Evolutionary conservation across 2,113 vertebrate species (phyloP).

Genomic region (Daboia siamensis): DNA sequence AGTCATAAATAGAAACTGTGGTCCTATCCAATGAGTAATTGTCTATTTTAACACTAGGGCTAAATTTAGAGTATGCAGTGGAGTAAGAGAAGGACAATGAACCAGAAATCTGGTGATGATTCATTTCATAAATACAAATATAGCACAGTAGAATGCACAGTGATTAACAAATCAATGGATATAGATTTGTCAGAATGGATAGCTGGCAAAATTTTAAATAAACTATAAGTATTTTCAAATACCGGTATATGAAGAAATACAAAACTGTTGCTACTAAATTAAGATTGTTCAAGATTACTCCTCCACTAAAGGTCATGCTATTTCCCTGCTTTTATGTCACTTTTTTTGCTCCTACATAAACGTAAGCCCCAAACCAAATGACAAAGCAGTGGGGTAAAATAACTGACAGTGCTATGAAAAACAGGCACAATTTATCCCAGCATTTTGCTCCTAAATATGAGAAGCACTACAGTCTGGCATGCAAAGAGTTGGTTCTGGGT

Average conservation of each 20-base stretch:
- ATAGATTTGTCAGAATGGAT: background rate
- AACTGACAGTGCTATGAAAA: background rate
- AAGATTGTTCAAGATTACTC: background rate
- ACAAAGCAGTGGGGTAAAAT: background rate
- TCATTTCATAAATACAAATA: background rate
- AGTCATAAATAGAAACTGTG: background rate
- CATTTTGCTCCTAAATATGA: background rate
- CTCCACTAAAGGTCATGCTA: background rate
- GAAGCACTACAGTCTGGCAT: background rate
- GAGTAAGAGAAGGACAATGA: background rate
- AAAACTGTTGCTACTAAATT: background rate
- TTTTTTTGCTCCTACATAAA: background rate
- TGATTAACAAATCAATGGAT: constrained; percentile 12
- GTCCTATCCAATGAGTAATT: background rate
- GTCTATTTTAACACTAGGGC: constrained; percentile 3
- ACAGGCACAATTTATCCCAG: background rate
- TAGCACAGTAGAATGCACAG: background rate
- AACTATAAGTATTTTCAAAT: background rate
- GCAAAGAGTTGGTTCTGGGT: background rate
- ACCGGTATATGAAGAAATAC: background rate
- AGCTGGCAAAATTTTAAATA: background rate
- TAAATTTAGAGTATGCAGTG: background rate
- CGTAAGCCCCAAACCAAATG: background rate
- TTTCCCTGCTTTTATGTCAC: background rate
- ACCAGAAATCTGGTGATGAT: background rate